Conservation (phyloP, 1,140 invertebrate species). For the Drosophila sucinea region DNA sequence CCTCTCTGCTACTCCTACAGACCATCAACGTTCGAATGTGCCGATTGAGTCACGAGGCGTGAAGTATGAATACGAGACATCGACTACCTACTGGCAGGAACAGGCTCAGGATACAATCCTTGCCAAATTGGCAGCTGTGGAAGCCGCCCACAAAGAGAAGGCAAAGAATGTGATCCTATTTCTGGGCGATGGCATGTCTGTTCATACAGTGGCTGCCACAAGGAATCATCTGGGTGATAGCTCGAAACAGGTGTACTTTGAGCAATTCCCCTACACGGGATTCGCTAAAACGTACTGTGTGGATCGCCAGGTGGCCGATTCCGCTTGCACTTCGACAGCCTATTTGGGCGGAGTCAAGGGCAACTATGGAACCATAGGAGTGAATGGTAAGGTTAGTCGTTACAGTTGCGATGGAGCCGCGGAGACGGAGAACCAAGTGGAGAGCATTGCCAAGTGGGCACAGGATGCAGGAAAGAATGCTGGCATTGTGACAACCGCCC, state of each 20-base stretch:
- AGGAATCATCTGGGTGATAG: slow-evolving; percentile 88
- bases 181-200: slow-evolving; percentile 91
- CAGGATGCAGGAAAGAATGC: slow-evolving; percentile 88
- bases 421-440: slow-evolving; percentile 84
- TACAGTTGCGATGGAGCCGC: slow-evolving; percentile 83
- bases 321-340: slow-evolving; percentile 91
- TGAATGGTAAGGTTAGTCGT: slow-evolving; percentile 86
- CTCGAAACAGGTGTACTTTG: slow-evolving; percentile 87
- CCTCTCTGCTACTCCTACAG: slow-evolving; percentile 17
- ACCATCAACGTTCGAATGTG: slow-evolving; percentile 51
- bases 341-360: slow-evolving; percentile 92
- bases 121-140: slow-evolving; percentile 62
- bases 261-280: slow-evolving; percentile 89
- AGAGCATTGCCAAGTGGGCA: slow-evolving; percentile 87
- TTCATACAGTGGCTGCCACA: slow-evolving; percentile 89
- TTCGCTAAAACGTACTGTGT: slow-evolving; percentile 92
- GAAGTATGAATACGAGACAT: slow-evolving; percentile 55
- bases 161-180: slow-evolving; percentile 91
- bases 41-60: slow-evolving; percentile 25
- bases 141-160: slow-evolving; percentile 60
- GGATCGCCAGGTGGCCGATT: slow-evolving; percentile 90
- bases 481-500: slow-evolving; percentile 90
- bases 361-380: slow-evolving; percentile 89
- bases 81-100: slow-evolving; percentile 68
- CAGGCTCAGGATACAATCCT: slow-evolving; percentile 66